A percentile compares a stretch with the other conserved stretches of the same genome.
phyloP scores from a whole-genome alignment of 2,113 vertebrate genomes.

The Pycnonotus jocosus region DNA sequence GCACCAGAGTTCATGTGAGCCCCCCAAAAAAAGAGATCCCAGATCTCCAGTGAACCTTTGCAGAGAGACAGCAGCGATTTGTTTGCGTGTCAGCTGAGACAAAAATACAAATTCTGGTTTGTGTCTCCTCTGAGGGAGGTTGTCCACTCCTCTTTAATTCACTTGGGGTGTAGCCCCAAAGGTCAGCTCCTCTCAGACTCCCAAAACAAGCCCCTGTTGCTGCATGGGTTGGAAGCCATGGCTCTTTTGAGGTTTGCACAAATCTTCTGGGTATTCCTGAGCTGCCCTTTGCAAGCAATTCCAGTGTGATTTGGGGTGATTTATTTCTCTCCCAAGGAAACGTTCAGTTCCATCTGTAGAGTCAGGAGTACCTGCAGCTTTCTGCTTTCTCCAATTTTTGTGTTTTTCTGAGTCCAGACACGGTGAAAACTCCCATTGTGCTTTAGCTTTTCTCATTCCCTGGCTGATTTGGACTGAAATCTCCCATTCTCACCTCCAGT shows the following conservation, averaged over 20 bases:
- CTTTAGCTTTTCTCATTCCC: background rate
- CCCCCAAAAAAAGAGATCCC: background rate
- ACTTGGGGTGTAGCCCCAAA: background rate
- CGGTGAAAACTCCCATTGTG: background rate
- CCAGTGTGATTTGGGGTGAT: background rate
- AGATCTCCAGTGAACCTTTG: background rate
- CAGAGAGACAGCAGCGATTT: background rate
- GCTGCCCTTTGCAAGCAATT: background rate
- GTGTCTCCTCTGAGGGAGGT: background rate
- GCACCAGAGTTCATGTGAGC: background rate
- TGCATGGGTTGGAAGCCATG: accelerated
- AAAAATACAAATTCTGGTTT: background rate
- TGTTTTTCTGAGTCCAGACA: background rate
- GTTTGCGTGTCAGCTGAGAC: background rate
- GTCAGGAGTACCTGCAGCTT: background rate
- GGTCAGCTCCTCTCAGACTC: background rate
- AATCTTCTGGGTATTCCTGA: accelerated
- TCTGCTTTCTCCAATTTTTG: background rate
- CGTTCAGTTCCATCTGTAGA: background rate
- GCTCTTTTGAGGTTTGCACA: background rate
- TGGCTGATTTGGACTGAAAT: background rate
- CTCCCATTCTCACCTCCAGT: background rate
- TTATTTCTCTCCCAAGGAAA: background rate
- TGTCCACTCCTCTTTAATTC: background rate
- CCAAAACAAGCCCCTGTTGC: background rate